Conservation (phyloP, 2,888 invertebrate species). For the Cerceris rybyensis region DNA sequence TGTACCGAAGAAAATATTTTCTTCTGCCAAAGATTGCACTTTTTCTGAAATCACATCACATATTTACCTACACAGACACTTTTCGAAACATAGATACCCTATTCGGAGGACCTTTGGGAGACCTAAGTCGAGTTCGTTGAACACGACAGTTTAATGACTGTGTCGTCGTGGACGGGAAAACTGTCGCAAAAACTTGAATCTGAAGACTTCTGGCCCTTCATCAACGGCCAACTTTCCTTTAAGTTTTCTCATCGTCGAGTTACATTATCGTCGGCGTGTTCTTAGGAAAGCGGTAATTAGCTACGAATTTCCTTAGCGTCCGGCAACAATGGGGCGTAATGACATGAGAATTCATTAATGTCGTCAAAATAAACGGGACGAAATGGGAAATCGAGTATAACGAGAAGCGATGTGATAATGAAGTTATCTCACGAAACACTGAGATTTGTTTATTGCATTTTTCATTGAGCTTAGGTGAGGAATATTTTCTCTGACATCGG, state of each 20-base stretch:
- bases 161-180: background rate
- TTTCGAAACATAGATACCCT: background rate
- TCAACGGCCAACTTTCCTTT: slow-evolving; percentile 1
- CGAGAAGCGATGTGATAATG: no score
- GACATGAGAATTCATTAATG: slow-evolving; percentile 1
- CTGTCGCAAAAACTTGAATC: slow-evolving; percentile 5
- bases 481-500: no score
- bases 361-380: background rate
- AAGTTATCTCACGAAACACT: no score
- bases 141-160: slow-evolving; percentile 10
- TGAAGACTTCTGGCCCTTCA: slow-evolving; percentile 7
- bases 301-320: background rate
- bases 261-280: background rate
- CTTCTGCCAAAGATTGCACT: background rate
- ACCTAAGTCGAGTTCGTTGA: slow-evolving; percentile 4
- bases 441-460: no score
- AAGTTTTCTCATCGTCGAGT: slow-evolving; percentile 16
- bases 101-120: background rate
- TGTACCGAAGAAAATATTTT: background rate
- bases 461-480: no score
- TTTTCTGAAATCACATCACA: background rate
- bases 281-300: background rate
- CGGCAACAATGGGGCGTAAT: background rate
- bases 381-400: background rate
- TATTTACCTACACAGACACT: background rate